Conservation (phyloP, 2,888 invertebrate genomes). For the Laothoe populi region DNA sequence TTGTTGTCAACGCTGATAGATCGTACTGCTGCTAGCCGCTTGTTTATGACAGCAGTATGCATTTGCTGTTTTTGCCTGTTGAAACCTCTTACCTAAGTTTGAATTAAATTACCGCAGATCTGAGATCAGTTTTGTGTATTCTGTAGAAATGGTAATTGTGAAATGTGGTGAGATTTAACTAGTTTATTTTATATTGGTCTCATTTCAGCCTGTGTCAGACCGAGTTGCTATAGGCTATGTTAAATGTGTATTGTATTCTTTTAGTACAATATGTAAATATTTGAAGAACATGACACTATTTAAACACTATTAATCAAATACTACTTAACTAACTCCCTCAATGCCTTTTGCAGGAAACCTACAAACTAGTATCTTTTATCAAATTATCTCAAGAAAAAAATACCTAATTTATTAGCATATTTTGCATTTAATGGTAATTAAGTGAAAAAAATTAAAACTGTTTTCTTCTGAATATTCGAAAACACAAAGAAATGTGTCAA, state of each 20-base stretch:
- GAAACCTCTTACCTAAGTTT: conserved; percentile 15
- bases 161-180: conserved; percentile 12
- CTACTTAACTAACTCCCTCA: too few relatives aligned
- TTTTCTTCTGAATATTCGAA: background rate
- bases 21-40: background rate
- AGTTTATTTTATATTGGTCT: conserved; percentile 2
- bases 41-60: conserved; percentile 19
- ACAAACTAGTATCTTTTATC: too few relatives aligned
- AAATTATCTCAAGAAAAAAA: too few relatives aligned
- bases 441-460: background rate
- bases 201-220: background rate
- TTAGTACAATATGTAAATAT: background rate
- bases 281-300: background rate
- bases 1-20: conserved; percentile 16
- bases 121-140: conserved; percentile 22
- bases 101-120: conserved; percentile 23
- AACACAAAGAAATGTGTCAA: conserved; percentile 17
- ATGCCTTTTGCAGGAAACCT: too few relatives aligned
- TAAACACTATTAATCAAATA: too few relatives aligned
- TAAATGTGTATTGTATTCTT: background rate
- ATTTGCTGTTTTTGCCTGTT: conserved; percentile 19
- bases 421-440: background rate
- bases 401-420: too few relatives aligned
- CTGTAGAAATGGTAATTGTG: conserved; percentile 21
- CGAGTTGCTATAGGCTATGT: background rate